Base-by-base conservation (phyloP, 2,113 vertebrate species). In the Camelus dromedarius region DNA sequence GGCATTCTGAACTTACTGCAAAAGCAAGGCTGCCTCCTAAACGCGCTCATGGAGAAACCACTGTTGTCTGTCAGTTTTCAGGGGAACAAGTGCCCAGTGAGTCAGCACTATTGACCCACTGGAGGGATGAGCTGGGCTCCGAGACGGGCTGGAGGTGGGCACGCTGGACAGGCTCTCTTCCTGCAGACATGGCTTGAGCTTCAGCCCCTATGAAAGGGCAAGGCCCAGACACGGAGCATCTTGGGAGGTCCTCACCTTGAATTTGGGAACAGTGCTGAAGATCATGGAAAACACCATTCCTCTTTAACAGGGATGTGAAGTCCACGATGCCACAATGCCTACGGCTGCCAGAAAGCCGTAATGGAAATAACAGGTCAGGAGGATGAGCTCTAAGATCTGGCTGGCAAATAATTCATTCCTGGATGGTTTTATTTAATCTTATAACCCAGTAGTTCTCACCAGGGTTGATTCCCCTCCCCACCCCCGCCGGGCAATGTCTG, bases 301-400 rank as follows among this genome's bases (percentile, higher is more conserved):
- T 50, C 32, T 18, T 75, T 14, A 69, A 70, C 2, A 32, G 42
- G 14, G 35, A 70, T 9, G 58, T 11, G 77, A 38, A 50, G 19
- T 48, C 38, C 38, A 30, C 0, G 1, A 76, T 0, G 20, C 32
- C 60, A 32, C 0, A 1, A 69, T 1, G 26, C 42, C 58, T 38
- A 62, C 24, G 24, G 56, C 54, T 18, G n/a, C 70, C n/a, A 72
- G 86, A 66, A 86, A 81, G 70, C 58, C 93, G 89, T 6, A 38
- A 54, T 3, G 13, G 66, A 42, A 62, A 88, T 67, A 22, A 28
- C 32, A 87, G 56, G 13, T 5, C 7, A 6, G 52, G 35, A 32
- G 24, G 26, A 64, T 30, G n/a, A 50, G 66, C 16, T 52, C 58
- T 38, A 64, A 48, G 32, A 50, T 60, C 54, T 22, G 35, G 28